These are phyloP conservation scores for Gasterosteus aculeatus DNA, from an alignment of 2,113 vertebrate genomes.

Conservation along the genomic window DNA sequence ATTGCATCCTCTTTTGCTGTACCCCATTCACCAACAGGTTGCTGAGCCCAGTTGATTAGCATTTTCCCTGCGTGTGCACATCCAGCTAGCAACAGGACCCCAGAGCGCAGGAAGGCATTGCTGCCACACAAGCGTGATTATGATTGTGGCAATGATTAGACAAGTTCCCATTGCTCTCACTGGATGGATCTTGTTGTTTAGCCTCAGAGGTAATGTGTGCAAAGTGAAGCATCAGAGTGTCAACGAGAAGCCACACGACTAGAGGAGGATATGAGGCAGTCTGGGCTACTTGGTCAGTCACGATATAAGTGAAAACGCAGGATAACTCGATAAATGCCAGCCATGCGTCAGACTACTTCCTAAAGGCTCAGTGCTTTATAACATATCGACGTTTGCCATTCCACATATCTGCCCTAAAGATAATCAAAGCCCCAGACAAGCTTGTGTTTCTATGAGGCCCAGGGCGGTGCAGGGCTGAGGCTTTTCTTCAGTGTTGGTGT, in stretches of 20 bases:
- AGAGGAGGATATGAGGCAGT: conserved; percentile 5
- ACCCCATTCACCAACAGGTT: conserved; percentile 57
- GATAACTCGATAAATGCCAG: conserved; percentile 12
- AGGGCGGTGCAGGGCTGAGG: conserved; percentile 1
- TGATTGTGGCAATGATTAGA: conserved; percentile 78
- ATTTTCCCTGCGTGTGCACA: conserved; percentile 53
- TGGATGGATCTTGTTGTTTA: conserved; percentile 60
- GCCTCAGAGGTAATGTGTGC: conserved; percentile 70
- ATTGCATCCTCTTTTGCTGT: conserved; percentile 58
- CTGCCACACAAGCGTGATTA: conserved; percentile 70
- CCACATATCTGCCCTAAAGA: conserved; percentile 14
- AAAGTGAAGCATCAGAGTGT: conserved; percentile 59
- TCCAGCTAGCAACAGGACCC: conserved; percentile 58
- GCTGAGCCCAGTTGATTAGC: conserved; percentile 71
- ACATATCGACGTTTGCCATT: conserved; percentile 29
- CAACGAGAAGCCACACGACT: conserved; percentile 16
- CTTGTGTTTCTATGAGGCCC: conserved; percentile 12
- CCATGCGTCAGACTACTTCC: not conserved
- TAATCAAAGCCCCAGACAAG: conserved; percentile 7
- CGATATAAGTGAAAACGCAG: not conserved
- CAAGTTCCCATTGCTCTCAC: conserved; percentile 62
- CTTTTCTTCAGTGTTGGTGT: conserved; percentile 35
- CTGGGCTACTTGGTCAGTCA: not conserved
- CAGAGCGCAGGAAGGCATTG: conserved; percentile 46
- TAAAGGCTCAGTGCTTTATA: conserved; percentile 4